Base-by-base conservation (phyloP, 2,797 vertebrate genomes). In the Euphonia xanthogaster region DNA sequence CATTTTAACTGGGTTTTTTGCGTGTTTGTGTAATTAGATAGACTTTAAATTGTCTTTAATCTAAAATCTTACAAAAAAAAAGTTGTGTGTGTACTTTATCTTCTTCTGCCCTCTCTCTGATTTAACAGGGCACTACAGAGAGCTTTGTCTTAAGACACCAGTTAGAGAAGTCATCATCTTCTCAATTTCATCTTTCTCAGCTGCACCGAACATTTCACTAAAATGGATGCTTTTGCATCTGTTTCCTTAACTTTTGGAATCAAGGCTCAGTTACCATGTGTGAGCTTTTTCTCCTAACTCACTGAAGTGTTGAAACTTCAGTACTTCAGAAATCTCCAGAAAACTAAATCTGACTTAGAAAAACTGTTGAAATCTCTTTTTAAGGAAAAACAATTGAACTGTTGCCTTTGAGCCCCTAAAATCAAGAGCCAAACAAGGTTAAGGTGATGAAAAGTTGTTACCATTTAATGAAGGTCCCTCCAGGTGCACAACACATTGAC, bases 401-500 rank as follows among this genome's bases (percentile, higher is more conserved):
- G 24, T 47, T 82, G 48, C 40, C 19, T 47, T 39, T 62, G 57
- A 54, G 28, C 33, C 6, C 48, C 28, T 53, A 45, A 62, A 53
- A 62, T 71, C 67, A 45, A 61, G 39, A 53, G 23, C 18, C 39
- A 37, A 19, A 12, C 39, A 61, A 62, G 23, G 18, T 37, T 45
- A 45, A 61, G n/a, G 55, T 44, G n/a, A 27, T 61, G n/a, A 37
- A 70, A 71, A 53, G 39, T 61, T 6, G 19, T 71, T 44, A 9
- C 21, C 27, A 20, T 70, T 42, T 42, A 60, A 51, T 51, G 25
- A 61, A 44, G 22, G 18, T 31, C 6, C 19, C 14, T 53, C 27
- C 79, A 39, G n/a, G 19, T 35, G 22, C 28, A 23, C 28, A 37
- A 2, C 12, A 28, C 0, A 0, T 14, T 6, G 18, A 37, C 28